These are phyloP conservation scores for Leptoteleia sp. DNA, from an alignment of 1,140 invertebrate genomes.

Conservation along the genomic window DNA sequence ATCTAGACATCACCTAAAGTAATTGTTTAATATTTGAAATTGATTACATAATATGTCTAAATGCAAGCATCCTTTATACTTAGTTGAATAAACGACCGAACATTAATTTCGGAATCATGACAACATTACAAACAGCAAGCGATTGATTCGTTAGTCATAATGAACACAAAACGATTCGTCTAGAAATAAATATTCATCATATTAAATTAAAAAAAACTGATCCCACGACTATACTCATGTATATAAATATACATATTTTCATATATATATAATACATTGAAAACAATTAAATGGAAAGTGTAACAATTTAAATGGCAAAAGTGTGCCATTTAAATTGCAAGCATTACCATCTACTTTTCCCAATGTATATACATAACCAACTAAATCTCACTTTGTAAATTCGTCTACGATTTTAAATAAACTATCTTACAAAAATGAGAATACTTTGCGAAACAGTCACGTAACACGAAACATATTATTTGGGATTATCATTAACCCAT, in stretches of 20 bases:
- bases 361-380: too few species aligned
- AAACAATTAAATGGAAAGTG: too few species aligned
- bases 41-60: constrained; percentile 33
- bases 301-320: too few species aligned
- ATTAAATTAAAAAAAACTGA: constrained; percentile 16
- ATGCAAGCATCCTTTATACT: constrained; percentile 37
- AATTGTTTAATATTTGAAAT: constrained; percentile 15
- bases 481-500: constrained; percentile 34
- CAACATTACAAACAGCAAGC: constrained; percentile 51
- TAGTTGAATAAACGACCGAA: not conserved
- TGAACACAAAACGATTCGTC: constrained; percentile 29
- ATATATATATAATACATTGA: too few species aligned
- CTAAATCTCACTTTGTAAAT: constrained; percentile 47
- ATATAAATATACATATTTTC: too few species aligned
- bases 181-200: constrained; percentile 32
- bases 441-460: constrained; percentile 37
- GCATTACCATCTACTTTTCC: too few species aligned
- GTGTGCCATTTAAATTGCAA: too few species aligned
- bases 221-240: constrained; percentile 8
- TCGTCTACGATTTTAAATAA: constrained; percentile 18
- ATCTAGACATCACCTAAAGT: too few species aligned
- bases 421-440: constrained; percentile 30
- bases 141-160: constrained; percentile 57
- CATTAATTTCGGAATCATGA: constrained; percentile 5
- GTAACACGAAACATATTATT: constrained; percentile 10